Evolutionary conservation across 1,140 invertebrate species (phyloP), one percentile per base, ranked within the genome.

Genomic region (Lasioglossum baleicum): DNA sequence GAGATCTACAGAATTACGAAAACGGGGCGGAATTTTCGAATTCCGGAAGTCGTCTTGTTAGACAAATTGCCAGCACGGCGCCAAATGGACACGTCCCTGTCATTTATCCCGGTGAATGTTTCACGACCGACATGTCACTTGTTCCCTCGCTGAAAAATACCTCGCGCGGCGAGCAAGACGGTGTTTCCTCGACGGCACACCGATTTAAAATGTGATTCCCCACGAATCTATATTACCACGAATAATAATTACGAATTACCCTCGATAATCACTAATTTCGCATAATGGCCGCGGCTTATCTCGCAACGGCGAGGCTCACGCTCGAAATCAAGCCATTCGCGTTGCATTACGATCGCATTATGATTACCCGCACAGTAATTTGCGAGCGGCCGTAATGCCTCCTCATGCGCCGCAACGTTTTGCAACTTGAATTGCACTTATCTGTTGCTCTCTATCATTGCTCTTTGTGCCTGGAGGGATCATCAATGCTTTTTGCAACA

Each of bases 321-420:
- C 73, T 86, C 76, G 81, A 80, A 83, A 86, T 86, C 84, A 86
- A 86, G 84, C 85, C 76, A 86, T 86, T 83, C 73, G 73, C 81
- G 81, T 86, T 86, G 81, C 84, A 86, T 86, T 86, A 86, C 84
- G 84, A 86, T 86, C 84, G 84, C 81, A 86, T 86, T 86, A 86
- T 86, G 81, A 86, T 86, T 86, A 86, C 81, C 64, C 48, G 83
- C 75, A 51, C 63, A 72, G 84, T 83, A 86, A 86, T 86, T 86
- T 86, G 72, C 84, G 84, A 85, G 84, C 80, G 67, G 53, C 69
- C 44, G 69, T 80, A 86, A 86, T 86, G 84, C 83, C 80, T 70
- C 70, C 58, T 75, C 75, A 84, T 82, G 71, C 71, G 67, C 66
- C 75, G 75, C 75, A 73, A 73, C 84, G 83, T 85, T 85, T 85